These are phyloP conservation scores for Globia sparganii DNA, from an alignment of 2,888 invertebrate species.

Conservation along the genomic window DNA sequence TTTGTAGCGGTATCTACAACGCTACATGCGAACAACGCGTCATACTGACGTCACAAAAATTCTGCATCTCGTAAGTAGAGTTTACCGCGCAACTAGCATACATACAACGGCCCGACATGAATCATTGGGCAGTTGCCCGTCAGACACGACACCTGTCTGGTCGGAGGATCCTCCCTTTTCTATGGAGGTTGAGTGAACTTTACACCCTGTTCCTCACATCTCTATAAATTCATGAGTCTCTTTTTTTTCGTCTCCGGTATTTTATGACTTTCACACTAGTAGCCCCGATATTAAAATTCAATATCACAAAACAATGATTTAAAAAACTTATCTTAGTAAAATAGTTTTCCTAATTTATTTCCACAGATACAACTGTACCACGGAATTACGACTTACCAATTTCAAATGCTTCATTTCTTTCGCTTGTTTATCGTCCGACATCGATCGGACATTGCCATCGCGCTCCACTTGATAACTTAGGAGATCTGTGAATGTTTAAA, in stretches of 20 bases:
- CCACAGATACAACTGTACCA: not conserved
- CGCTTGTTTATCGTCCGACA: conserved; percentile 62
- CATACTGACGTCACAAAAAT: no score
- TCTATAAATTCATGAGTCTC: not conserved
- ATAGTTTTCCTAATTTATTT: not conserved
- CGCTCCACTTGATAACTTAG: conserved; percentile 78
- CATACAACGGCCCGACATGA: no score
- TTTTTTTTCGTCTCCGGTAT: not conserved
- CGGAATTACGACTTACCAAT: conserved; percentile 70
- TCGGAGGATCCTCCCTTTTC: no score
- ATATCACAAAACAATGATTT: not conserved
- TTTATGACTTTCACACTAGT: not conserved
- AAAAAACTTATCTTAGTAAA: not conserved
- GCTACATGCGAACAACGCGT: no score
- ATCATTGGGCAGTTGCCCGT: no score
- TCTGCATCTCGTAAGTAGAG: no score
- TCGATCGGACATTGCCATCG: conserved; percentile 66
- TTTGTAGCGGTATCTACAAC: no score
- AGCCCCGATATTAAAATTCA: not conserved
- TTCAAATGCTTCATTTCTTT: conserved; percentile 76
- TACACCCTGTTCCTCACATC: no score
- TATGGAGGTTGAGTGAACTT: no score
- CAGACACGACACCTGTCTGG: no score
- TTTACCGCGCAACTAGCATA: no score
- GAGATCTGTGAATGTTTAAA: conserved; percentile 71